A percentile compares a stretch with the other conserved stretches of the same genome.
Conservation (phyloP, 2,113 vertebrate genomes). For the Pachyramphus minor region DNA sequence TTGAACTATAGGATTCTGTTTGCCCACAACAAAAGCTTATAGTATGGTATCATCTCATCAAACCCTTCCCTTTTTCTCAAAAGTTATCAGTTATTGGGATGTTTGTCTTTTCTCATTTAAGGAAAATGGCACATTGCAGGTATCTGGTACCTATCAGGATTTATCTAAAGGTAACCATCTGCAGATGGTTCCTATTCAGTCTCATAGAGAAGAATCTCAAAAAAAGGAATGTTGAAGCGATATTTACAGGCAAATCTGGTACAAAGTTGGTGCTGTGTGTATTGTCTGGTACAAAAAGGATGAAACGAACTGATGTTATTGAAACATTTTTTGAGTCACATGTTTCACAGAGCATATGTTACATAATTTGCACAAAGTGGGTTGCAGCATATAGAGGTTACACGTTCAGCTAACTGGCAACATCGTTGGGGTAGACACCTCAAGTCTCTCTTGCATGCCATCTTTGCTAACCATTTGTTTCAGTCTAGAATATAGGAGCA, state of each 20-base stretch:
- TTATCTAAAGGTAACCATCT: not conserved
- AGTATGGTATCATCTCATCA: conserved; percentile 46
- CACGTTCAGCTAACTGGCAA: not conserved
- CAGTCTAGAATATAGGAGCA: not conserved
- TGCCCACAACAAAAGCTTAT: conserved; percentile 67
- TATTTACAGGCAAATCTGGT: not conserved
- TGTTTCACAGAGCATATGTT: not conserved
- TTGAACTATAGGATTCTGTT: conserved; percentile 70
- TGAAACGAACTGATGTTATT: not conserved
- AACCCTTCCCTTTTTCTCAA: conserved; percentile 46
- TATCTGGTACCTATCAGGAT: not conserved
- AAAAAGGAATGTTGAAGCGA: not conserved
- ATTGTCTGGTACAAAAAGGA: not conserved
- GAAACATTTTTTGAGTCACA: not conserved
- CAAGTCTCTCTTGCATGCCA: not conserved
- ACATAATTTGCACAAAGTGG: not conserved
- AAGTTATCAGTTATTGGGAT: conserved; percentile 38
- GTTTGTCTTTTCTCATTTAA: conserved; percentile 52
- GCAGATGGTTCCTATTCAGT: not conserved
- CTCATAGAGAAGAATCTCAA: not conserved
- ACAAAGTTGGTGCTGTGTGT: not conserved
- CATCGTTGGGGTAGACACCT: not conserved
- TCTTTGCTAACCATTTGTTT: not conserved
- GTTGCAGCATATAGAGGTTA: not conserved
- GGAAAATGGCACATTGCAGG: conserved; percentile 13